Evolutionary conservation across 2,113 vertebrate species (phyloP).

Genomic region (Sylvietta virens): DNA sequence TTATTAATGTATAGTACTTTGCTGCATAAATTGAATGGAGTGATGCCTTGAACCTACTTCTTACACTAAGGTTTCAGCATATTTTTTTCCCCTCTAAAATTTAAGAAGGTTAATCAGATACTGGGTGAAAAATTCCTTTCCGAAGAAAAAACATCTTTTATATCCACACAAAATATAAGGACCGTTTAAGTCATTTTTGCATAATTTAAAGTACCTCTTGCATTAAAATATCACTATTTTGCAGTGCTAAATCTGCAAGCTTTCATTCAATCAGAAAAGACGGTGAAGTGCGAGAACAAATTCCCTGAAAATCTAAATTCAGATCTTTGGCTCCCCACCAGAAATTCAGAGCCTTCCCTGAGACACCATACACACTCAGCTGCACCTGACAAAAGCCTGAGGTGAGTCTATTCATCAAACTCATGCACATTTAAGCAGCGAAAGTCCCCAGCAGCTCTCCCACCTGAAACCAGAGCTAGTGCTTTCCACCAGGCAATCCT

Average conservation of each 20-base stretch:
- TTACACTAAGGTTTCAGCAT: not conserved
- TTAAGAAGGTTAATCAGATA: not conserved
- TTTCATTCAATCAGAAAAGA: not conserved
- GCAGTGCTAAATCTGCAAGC: not conserved
- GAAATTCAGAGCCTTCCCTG: not conserved
- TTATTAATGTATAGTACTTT: not conserved
- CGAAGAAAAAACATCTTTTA: not conserved
- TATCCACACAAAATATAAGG: not conserved
- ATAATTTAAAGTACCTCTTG: not conserved
- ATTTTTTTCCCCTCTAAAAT: not conserved
- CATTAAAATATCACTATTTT: not conserved
- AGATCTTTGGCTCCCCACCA: not conserved
- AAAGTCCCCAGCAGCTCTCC: not conserved
- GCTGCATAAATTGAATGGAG: not conserved
- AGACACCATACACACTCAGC: not conserved
- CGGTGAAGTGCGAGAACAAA: not conserved
- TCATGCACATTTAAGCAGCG: accelerated
- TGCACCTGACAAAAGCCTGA: not conserved
- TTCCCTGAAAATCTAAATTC: not conserved
- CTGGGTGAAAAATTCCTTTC: not conserved
- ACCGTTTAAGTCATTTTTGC: not conserved
- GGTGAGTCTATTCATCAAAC: not conserved
- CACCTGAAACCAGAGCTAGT: not conserved
- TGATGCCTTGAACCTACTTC: not conserved
- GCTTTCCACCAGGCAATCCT: not conserved